Base-by-base conservation (phyloP, 2,797 vertebrate genomes). In the Labroides dimidiatus region DNA sequence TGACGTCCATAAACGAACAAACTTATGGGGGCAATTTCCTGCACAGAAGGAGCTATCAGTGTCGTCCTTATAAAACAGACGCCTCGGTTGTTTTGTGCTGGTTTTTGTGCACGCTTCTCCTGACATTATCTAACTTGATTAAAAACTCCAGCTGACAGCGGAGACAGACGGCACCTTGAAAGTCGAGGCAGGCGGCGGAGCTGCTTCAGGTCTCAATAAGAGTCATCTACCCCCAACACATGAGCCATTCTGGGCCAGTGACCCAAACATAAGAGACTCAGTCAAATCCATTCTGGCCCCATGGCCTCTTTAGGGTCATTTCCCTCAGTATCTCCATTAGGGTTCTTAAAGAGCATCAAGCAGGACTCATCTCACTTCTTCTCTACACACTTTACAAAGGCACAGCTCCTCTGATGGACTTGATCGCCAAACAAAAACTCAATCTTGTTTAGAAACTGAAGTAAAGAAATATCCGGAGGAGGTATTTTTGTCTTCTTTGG, bases 141-240 rank as follows among this genome's bases (percentile, higher is more conserved):
- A 94, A 95, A 94, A 93, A 78, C 90, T 94, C 94, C 92, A 88
- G 94, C 94, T 94, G 94, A 84, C 86, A 87, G 78, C 84, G 89
- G 91, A 93, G 93, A 92, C 92, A 80, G 87, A 87, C 84, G 89
- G 87, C 81, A 90, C 89, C 88, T 92, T 94, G 84, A 92, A 94
- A 92, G 90, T 51, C 33, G 6, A 71, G 58, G 83, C 87, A 76
- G 81, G 83, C 70, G 74, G 72, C 77, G 1, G 75, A 76, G 80
- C 83, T 69, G 71, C 66, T 68, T 71, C 78, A 72, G 76, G 67
- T 84, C 85, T 91, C 82, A 88, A 89, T 93, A 69, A 77, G n/a
- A 78, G 85, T 87, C 89, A 82, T 74, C 86, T 70, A 84, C 87
- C 90, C 89, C 81, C 75, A 63, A 88, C 84, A 74, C 78, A 45